Base-by-base conservation (phyloP, 2,113 vertebrate species). In the Cryptotis parvus region DNA sequence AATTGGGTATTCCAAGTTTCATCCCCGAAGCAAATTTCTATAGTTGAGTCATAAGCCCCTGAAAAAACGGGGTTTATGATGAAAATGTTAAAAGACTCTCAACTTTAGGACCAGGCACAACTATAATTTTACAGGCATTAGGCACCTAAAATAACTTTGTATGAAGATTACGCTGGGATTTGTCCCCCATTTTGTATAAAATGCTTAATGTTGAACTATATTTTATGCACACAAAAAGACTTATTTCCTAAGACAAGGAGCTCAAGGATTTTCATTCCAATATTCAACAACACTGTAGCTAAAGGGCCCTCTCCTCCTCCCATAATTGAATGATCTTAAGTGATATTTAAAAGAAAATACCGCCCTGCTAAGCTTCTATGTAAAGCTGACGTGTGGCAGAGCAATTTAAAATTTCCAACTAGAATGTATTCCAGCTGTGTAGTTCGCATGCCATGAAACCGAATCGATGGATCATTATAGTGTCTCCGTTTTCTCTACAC, bases 101-200 rank as follows among this genome's bases (percentile, higher is more conserved):
- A 97, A 97, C 95, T 97, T 97, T 96, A 97, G 96, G 94, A 96
- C 89, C 45, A 96, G 91, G 85, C 84, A 97, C 81, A 96, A 77
- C 73, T 96, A 95, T 97, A 96, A 97, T 97, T 97, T 97, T 97
- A 94, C 39, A 97, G 92, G 97, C 87, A 96, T 98, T 97, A 98
- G 84, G 84, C 43, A 90, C 94, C 95, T 97, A 96, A 98, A 98
- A 97, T 97, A 97, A 97, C 85, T 97, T 97, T 96, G 93, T 92
- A 93, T 92, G 94, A 98, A 98, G 95, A 97, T 97, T 96, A 97
- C 27, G 55, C 84, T 97, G 87, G 96, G 97, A 97, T 98, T 98
- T 97, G 94, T 97, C 94, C 86, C 87, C 92, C 1, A 0, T 97
- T 98, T 98, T 96, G 86, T 92, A 95, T 96, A 97, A 97, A 96